Base-by-base conservation (phyloP, 2,888 invertebrate genomes). In the Athetis lepigone region DNA sequence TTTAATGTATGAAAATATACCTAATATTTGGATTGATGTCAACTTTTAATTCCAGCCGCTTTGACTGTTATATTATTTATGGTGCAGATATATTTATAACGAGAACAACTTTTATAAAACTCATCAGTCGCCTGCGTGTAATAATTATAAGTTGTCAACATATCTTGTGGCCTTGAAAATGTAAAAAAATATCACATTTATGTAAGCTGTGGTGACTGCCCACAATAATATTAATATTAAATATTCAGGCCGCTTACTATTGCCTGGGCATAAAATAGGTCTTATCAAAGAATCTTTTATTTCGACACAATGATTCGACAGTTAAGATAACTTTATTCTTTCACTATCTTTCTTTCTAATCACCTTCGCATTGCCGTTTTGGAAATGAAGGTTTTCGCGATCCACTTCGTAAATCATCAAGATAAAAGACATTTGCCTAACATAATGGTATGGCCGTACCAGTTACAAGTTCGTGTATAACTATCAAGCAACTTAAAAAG, bases 21-120 rank as follows among this genome's bases (percentile, higher is more conserved):
- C 33, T 33, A 68, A 64, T 58, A 66, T 68, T 70, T 79, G 79
- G 79, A 79, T 75, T 46, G 67, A 37, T 77, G 72, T 68, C 77
- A 79, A 77, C 40, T 68, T 75, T 72, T 60, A 60, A 75, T 77
- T 47, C 59, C 36, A 61, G 51, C 9, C 25, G 40, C 50, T 59
- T 61, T 67, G 58, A 78, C 43, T 51, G 36, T 66, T 36, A 77
- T 78, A 64, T 67, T 56, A 69, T 71, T 65, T 77, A 76, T 58
- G 74, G 68, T 39, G 33, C 18, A 36, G 36, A 37, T 42, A 52
- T 11, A 59, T 68, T 58, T 73, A 46, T 62, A 40, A 46, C 8
- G 21, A 59, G 8, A 43, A 49, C 29, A 36, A 23, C 7, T 61
- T 72, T 56, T 56, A 50, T 33, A 40, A 47, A 40, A 56, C 50